Evolutionary conservation across 2,113 vertebrate genomes (phyloP).

Genomic region (Xerus inauris): DNA sequence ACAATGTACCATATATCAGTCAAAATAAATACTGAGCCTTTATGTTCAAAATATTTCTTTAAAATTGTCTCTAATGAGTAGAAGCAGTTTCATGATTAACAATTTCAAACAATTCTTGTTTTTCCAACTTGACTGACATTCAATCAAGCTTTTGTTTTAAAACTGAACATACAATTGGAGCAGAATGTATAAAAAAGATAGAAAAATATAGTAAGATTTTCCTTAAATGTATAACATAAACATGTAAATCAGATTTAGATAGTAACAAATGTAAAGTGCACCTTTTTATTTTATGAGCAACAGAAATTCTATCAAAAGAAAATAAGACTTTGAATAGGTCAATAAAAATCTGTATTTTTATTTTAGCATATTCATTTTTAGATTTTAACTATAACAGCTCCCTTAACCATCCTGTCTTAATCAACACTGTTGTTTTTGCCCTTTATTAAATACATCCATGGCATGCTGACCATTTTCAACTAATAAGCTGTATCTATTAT

Average conservation of each 20-base stretch:
- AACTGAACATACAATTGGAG: background rate
- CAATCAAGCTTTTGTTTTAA: conserved; percentile 57
- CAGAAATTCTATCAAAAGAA: conserved; percentile 21
- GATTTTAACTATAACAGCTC: conserved; percentile 26
- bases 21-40: conserved; percentile 36
- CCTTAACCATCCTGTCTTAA: conserved; percentile 2
- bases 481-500: background rate
- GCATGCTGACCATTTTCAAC: conserved; percentile 12
- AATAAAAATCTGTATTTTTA: conserved; percentile 59
- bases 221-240: conserved; percentile 17
- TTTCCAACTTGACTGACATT: conserved; percentile 17
- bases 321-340: conserved; percentile 8
- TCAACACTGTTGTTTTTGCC: background rate
- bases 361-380: conserved; percentile 33
- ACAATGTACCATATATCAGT: background rate
- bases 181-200: conserved; percentile 17
- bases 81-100: conserved; percentile 19
- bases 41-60: conserved; percentile 38
- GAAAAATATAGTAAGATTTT: conserved; percentile 45
- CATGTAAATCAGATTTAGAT: background rate
- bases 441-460: conserved; percentile 7
- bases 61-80: conserved; percentile 16
- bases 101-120: conserved; percentile 28
- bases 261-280: conserved; percentile 31
- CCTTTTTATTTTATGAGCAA: conserved; percentile 41